Percentiles rank a stretch among this genome's conserved stretches.
These are phyloP conservation scores for Hemiprocne comata DNA, from an alignment of 2,113 vertebrate genomes.

Conservation along the genomic window DNA sequence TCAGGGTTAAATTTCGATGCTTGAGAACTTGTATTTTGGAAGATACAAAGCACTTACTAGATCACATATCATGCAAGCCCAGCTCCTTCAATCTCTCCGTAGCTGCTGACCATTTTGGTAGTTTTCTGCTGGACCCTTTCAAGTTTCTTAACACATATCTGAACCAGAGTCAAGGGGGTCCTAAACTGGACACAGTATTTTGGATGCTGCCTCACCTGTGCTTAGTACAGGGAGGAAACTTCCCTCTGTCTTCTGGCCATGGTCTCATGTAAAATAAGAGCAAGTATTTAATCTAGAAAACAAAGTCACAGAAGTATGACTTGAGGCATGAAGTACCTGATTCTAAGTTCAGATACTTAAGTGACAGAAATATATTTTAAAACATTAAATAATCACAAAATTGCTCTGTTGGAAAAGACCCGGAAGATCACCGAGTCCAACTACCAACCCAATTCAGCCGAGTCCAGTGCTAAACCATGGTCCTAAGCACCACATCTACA, in stretches of 20 bases:
- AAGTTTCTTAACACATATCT: not conserved
- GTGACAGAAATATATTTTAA: not conserved
- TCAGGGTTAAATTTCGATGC: not conserved
- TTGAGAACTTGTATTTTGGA: not conserved
- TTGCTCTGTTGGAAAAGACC: too few species aligned
- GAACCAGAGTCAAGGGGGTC: rapidly evolving
- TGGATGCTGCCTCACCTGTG: rapidly evolving
- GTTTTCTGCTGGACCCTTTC: not conserved
- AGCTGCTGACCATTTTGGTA: not conserved
- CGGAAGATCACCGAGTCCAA: too few species aligned
- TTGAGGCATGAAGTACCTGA: not conserved
- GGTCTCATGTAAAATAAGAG: not conserved
- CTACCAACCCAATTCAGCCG: too few species aligned
- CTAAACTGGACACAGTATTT: not conserved
- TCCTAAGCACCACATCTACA: too few species aligned
- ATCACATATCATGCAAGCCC: not conserved
- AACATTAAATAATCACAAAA: too few species aligned
- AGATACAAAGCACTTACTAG: not conserved
- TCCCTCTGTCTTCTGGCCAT: not conserved
- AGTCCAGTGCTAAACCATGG: too few species aligned
- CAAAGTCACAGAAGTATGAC: not conserved
- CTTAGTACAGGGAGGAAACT: not conserved
- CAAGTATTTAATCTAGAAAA: not conserved
- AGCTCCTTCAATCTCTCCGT: not conserved
- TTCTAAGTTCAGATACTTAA: not conserved